Base-by-base conservation (phyloP, 1,140 invertebrate genomes). In the Druon quercuslanigerum region DNA sequence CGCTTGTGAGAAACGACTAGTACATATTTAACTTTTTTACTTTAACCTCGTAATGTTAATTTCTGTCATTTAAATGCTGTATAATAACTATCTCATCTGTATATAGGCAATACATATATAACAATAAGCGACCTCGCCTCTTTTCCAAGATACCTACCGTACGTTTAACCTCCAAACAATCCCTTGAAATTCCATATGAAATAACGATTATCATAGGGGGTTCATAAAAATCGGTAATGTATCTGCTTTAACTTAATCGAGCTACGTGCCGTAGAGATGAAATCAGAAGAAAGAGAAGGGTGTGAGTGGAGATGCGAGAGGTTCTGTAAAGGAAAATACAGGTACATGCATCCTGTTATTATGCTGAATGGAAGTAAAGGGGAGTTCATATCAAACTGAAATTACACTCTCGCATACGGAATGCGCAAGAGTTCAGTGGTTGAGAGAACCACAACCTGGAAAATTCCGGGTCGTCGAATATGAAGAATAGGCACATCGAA, bases 381-480 rank as follows among this genome's bases (percentile, higher is more conserved):
- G 54, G 20, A 56, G 16, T 74, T 50, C 57, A 78, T 84, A 85
- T 82, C 80, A 82, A 86, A 84, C 78, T 80, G 73, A 84, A 86
- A 85, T 85, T 87, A 85, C 80, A 79, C 79, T 80, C 76, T 82
- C 78, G 83, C 80, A 74, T 73, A 74, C 17, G 70, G 33, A 52
- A 76, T 52, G 51, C n/a, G 46, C 19, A 57, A 20, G 56, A 57
- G 56, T 14, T 25, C 56, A 57, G 56, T 57, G 9, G 20, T 57
- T 4, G 19, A 14, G 19, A 57, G 56, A 57, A 25, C 7, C n/a
- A 56, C 7, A 19, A 56, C 54, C 79, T 71, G 83, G 72, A 83
- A 83, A 85, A 85, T 83, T 84, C 78, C 83, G 78, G 79, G 51
- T 81, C 84, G 83, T 71, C 79, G 81, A 84, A 82, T 76, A 76